phyloP scores from a whole-genome alignment of 2,888 invertebrate species.

The Colostygia pectinataria region DNA sequence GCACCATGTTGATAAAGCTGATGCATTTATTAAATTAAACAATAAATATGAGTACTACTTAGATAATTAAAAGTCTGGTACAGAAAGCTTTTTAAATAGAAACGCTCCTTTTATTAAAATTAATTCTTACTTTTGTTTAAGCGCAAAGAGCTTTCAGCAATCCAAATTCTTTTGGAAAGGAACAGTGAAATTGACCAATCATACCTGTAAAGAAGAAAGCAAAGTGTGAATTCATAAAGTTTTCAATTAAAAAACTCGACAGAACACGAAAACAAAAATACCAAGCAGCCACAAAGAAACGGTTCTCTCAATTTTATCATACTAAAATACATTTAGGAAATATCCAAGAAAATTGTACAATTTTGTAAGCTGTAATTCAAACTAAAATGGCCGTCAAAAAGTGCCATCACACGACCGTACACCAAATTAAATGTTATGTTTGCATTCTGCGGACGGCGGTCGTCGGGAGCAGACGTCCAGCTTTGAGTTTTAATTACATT shows the following conservation, averaged over 20 bases:
- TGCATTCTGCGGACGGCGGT: conserved; percentile 51
- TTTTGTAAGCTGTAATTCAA: conserved; percentile 9
- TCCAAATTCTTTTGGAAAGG: not conserved
- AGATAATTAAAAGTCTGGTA: too few species aligned
- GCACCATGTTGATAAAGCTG: conserved; percentile 9
- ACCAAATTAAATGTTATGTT: conserved; percentile 62
- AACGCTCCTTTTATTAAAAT: too few species aligned
- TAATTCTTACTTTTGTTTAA: too few species aligned
- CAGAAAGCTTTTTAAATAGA: too few species aligned
- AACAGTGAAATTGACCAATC: not conserved
- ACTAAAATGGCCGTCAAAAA: conserved; percentile 46
- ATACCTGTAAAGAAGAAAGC: conserved; percentile 3
- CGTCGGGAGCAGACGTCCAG: conserved; percentile 42
- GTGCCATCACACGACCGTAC: conserved; percentile 52
- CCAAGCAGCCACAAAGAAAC: not conserved
- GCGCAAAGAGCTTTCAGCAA: too few species aligned
- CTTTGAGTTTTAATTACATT: conserved; percentile 55
- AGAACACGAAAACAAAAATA: not conserved
- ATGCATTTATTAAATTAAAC: not conserved
- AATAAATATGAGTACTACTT: not conserved
- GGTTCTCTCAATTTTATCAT: too few species aligned
- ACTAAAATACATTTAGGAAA: not conserved
- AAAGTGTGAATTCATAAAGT: not conserved
- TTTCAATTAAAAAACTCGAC: not conserved
- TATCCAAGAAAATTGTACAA: conserved; percentile 6